phyloP scores from a whole-genome alignment of 1,140 invertebrate species.

The Phocides pigmalion region DNA sequence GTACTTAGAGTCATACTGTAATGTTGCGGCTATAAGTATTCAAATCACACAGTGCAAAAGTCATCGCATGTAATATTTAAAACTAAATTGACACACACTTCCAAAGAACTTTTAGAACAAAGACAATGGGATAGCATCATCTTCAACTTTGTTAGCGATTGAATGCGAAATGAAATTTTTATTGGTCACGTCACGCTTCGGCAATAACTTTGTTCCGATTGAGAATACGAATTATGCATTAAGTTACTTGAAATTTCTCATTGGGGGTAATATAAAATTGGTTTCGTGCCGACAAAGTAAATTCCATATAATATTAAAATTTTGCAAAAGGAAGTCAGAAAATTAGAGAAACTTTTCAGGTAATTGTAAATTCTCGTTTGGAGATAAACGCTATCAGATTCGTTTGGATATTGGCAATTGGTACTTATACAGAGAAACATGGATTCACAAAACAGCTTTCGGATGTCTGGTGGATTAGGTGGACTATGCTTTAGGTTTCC shows the following conservation, averaged over 20 bases:
- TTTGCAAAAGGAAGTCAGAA: too few species aligned
- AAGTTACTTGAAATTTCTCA: neutral
- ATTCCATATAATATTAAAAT: neutral
- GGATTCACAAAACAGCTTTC: too few species aligned
- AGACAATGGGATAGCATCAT: conserved; percentile 35
- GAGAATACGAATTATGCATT: neutral
- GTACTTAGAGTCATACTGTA: too few species aligned
- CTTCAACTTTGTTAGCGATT: conserved; percentile 31
- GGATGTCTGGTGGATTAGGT: too few species aligned
- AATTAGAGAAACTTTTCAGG: too few species aligned
- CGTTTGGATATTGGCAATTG: too few species aligned
- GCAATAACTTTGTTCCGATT: conserved; percentile 5
- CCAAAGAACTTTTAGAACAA: conserved; percentile 25
- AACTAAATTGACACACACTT: conserved; percentile 2
- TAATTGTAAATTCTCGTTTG: too few species aligned
- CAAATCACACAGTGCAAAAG: neutral
- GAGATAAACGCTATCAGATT: too few species aligned
- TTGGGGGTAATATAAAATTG: neutral
- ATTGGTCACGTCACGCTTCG: conserved; percentile 13
- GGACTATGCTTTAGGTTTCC: too few species aligned
- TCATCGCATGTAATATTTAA: neutral
- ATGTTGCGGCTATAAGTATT: neutral
- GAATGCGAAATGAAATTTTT: conserved; percentile 23
- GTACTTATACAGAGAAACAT: too few species aligned
- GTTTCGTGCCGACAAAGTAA: conserved; percentile 9